Base-by-base conservation (phyloP, 2,888 invertebrate species). In the Balanococcus diminutus region DNA sequence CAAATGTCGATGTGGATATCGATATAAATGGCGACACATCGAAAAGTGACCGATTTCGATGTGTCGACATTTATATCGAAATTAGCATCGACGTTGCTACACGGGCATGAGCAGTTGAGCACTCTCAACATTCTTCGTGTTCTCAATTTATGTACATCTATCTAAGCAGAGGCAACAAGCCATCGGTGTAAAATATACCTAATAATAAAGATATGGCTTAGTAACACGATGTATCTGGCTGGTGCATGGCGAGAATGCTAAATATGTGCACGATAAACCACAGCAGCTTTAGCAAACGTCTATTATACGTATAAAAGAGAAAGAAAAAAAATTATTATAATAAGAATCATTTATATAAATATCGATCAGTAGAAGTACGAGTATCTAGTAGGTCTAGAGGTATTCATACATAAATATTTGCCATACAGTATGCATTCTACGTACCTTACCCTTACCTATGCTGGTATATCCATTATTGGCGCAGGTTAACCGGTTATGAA, bases 161-260 rank as follows among this genome's bases (percentile, higher is more conserved):
- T n/a, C n/a, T n/a, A n/a, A n/a, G n/a, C 19, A 19, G 19, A 56
- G 22, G 22, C 56, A 67, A 16, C 67, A 2, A 67, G 31, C 67
- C n/a, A n/a, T n/a, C n/a, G n/a, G n/a, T n/a, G 31, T 28, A 3
- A 67, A 67, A 67, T 28, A 67, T n/a, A n/a, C n/a, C n/a, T n/a
- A n/a, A n/a, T 67, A 67, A 67, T 28, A 67, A n/a, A n/a, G 67
- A 67, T 28, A 67, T 28, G 67, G 67, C 28, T 67, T 67, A 67
- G 28, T 28, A 67, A 67, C 28, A 14, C 67, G 67, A 16, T 28
- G 56, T 67, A 61, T 25, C 25, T 61, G 9, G 67, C 67, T 5
- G n/a, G 16, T n/a, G 67, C 67, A 67, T 67, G 67, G 28, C 28
- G 67, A 67, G 67, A 67, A 67, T 67, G 67, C 28, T 11, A 67